Base-by-base conservation (phyloP, 2,113 vertebrate genomes). In the Chaetodon trifascialis region DNA sequence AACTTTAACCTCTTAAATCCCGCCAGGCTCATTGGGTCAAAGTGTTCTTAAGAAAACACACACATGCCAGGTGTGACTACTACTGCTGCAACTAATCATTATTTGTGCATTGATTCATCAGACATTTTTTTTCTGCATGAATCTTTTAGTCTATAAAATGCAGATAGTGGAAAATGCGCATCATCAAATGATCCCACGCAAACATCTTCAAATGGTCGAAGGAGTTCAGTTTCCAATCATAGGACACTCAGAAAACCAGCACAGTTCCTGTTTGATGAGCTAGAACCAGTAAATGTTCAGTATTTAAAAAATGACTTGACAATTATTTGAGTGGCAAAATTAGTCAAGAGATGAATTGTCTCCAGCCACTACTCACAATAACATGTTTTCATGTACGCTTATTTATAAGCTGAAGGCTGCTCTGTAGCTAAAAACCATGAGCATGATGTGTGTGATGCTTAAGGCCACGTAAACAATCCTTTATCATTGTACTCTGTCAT, bases 401-500 rank as follows among this genome's bases (percentile, higher is more conserved):
- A 42, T 55, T 47, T 42, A 38, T 72, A 47, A 54, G 62, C 15
- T 42, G 7, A 64, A 40, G 8, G 44, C 44, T 63, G 56, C 46
- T 51, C 15, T 59, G 23, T 46, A 47, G 16, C 52, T 34, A 14
- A 30, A 58, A 68, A 40, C 21, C 30, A 63, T 58, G 11, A n/a
- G 3, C 15, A 16, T 30, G 46, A 40, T 66, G 0, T 54, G 1
- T 64, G 47, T 65, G 38, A 56, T n/a, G 56, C 17, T 46, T 52
- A 5, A 70, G 36, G 66, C 15, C 21, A 16, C 25, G 67, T 64
- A 63, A 38, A 15, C 56, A 73, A 67, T 56, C 11, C 40, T 59
- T 73, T 77, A 60, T 47, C 7, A 9, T 17, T 78, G 42, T 72
- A 6, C n/a, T 73, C 70, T 54, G 8, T 49, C 80, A 25, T 70